Evolutionary conservation across 2,888 invertebrate species (phyloP).

Genomic region (Phanerotoma sp.): DNA sequence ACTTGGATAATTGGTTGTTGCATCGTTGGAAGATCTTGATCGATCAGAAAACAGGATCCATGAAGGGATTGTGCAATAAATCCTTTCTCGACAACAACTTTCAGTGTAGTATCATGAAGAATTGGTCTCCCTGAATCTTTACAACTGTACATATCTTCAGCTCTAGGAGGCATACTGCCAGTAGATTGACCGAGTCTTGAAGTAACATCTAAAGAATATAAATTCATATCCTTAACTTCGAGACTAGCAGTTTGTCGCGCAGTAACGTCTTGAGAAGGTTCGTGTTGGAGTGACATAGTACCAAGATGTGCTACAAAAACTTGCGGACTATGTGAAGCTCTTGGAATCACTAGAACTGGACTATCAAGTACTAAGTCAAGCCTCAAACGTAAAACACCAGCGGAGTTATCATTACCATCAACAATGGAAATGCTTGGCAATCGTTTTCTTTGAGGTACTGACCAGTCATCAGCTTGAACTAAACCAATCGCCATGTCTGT

Average conservation of each 20-base stretch:
- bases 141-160: conserved; percentile 76
- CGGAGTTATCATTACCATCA: conserved; percentile 53
- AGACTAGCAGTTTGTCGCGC: conserved; percentile 56
- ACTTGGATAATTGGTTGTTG: conserved; percentile 49
- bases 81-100: conserved; percentile 65
- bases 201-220: conserved; percentile 73
- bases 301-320: conserved; percentile 93
- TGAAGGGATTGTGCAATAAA: conserved; percentile 40
- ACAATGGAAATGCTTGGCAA: conserved; percentile 54
- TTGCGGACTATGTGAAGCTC: conserved; percentile 73
- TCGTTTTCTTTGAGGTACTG: conserved; percentile 60
- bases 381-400: conserved; percentile 54
- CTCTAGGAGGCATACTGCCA: conserved; percentile 57
- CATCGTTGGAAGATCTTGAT: conserved; percentile 23
- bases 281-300: conserved; percentile 68
- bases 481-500: conserved; percentile 92
- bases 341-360: conserved; percentile 87
- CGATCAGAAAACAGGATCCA: conserved; percentile 30
- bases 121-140: conserved; percentile 78
- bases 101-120: conserved; percentile 84
- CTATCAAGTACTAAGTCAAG: conserved; percentile 83
- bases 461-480: conserved; percentile 68
- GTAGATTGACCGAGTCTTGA: conserved; percentile 40
- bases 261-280: conserved; percentile 43
- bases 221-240: conserved; percentile 83